A percentile compares a stretch with the other conserved stretches of the same genome.
Conservation (phyloP, 2,113 vertebrate genomes). For the Aegithalos caudatus region DNA sequence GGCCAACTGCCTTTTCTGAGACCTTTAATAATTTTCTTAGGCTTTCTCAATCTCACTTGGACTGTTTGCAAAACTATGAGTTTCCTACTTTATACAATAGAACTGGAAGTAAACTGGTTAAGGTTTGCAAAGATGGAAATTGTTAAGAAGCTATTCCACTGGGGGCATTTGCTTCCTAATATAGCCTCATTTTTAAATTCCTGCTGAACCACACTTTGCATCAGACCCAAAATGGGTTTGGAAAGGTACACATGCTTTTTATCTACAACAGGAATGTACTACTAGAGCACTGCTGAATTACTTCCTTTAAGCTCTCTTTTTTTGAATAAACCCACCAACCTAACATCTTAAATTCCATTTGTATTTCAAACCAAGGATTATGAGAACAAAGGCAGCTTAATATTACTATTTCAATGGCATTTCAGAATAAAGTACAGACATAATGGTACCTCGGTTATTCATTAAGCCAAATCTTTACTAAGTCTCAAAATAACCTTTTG, state of each 20-base stretch:
- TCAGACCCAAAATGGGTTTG: not conserved
- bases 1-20: not conserved
- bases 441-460: conserved; percentile 10
- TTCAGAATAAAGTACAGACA: not conserved
- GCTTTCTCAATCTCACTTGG: not conserved
- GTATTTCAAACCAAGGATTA: conserved; percentile 11
- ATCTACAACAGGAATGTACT: not conserved
- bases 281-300: not conserved
- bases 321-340: not conserved
- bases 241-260: not conserved
- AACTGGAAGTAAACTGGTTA: not conserved
- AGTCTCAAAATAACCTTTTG: not conserved
- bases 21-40: not conserved
- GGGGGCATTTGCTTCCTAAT: not conserved
- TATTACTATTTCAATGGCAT: conserved; percentile 13
- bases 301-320: not conserved
- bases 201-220: not conserved
- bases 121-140: not conserved
- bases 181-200: not conserved
- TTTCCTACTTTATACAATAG: not conserved
- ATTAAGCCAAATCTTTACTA: conserved; percentile 18
- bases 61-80: not conserved
- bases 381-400: conserved; percentile 16
- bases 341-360: conserved; percentile 24
- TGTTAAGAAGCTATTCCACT: not conserved